Evolutionary conservation across 2,797 vertebrate species (phyloP).

Genomic region (Odontamblyopus rebecca): DNA sequence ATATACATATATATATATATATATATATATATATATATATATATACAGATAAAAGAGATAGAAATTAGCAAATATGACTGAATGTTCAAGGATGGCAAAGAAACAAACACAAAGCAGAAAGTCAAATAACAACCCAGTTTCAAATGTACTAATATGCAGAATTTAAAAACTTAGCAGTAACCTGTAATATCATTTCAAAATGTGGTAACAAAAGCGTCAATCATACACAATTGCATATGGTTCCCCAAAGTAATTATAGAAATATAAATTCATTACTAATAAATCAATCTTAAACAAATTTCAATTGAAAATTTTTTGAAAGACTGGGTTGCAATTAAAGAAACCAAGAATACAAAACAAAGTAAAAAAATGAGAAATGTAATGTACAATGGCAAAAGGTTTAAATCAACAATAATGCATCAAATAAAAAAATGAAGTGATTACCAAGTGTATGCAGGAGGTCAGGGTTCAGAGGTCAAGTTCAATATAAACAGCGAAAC

Average conservation of each 20-base stretch:
- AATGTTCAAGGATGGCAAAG: constrained; percentile 53
- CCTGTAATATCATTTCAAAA: background rate
- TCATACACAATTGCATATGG: background rate
- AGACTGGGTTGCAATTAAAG: constrained; percentile 2
- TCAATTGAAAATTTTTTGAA: background rate
- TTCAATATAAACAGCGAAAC: constrained; percentile 99
- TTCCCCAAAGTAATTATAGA: background rate
- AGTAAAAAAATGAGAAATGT: constrained; percentile 1
- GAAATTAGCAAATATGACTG: constrained; percentile 49
- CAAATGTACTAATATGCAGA: background rate
- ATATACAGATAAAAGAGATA: constrained; percentile 46
- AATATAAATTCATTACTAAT: background rate
- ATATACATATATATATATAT: too few species aligned
- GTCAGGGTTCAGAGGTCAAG: constrained; percentile 99
- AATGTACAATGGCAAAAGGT: constrained; percentile 65
- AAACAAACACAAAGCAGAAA: constrained; percentile 41
- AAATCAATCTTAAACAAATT: background rate
- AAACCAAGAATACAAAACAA: constrained; percentile 15
- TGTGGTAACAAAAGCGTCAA: background rate
- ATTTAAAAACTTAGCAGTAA: background rate
- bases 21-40: too few species aligned
- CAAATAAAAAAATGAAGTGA: constrained; percentile 98
- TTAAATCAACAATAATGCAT: constrained; percentile 80
- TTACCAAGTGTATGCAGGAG: constrained; percentile 99
- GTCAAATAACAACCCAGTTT: constrained; percentile 18